Evolutionary conservation across 2,888 invertebrate species (phyloP).

Genomic region (Parelbella ahira): DNA sequence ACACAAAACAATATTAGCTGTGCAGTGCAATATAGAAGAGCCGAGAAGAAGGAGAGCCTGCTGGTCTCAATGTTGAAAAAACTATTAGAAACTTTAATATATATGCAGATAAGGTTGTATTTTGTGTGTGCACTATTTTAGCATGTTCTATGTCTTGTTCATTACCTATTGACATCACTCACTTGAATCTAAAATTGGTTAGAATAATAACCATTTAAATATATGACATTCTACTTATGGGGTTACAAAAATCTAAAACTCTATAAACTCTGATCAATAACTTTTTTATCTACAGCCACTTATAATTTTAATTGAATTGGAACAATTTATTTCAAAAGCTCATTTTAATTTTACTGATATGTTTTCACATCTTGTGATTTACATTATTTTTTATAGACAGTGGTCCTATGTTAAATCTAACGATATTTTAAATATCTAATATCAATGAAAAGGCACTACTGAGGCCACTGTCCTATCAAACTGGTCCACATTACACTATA

Average conservation of each 20-base stretch:
- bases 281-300: too few relatives aligned
- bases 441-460: constrained; percentile 67
- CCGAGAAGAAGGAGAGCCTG: background rate
- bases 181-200: too few relatives aligned
- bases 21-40: constrained; percentile 43
- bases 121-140: constrained; percentile 9
- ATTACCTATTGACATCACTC: too few relatives aligned
- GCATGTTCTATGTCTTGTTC: background rate
- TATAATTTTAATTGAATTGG: too few relatives aligned
- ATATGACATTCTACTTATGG: too few relatives aligned
- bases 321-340: too few relatives aligned
- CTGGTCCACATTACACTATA: constrained; percentile 60
- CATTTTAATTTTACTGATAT: constrained; percentile 17
- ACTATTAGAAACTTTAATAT: constrained; percentile 16
- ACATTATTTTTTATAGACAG: constrained; percentile 42
- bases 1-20: constrained; percentile 62
- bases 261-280: too few relatives aligned
- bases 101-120: constrained; percentile 7
- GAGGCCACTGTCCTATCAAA: constrained; percentile 69
- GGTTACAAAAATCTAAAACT: too few relatives aligned
- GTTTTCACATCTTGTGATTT: constrained; percentile 26
- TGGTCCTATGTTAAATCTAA: constrained; percentile 47
- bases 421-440: constrained; percentile 29
- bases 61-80: background rate
- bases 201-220: too few relatives aligned